Percentiles rank a stretch among this genome's conserved stretches.
phyloP scores from a whole-genome alignment of 2,888 invertebrate genomes.

The Adineta ricciae region DNA sequence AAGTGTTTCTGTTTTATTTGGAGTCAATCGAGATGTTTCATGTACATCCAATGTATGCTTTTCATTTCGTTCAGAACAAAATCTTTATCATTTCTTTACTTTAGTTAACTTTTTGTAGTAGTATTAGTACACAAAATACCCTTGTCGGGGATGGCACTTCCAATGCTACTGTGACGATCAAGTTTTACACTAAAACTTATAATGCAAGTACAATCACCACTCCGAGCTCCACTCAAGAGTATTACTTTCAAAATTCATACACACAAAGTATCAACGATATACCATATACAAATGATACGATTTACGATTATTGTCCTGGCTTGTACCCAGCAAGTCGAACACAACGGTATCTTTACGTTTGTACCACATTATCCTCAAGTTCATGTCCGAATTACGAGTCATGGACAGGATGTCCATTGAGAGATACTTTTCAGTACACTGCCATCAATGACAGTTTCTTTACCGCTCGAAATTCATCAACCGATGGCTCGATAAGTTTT shows the following conservation, averaged over 20 bases:
- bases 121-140: neutral
- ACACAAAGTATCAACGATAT: neutral
- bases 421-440: neutral
- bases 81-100: neutral
- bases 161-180: neutral
- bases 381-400: neutral
- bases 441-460: neutral
- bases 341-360: neutral
- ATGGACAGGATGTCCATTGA: neutral
- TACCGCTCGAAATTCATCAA: neutral
- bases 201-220: neutral
- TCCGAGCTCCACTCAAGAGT: neutral
- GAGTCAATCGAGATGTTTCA: neutral
- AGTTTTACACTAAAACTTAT: neutral
- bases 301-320: conserved; percentile 1
- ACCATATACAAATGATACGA: neutral
- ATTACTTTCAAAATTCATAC: neutral
- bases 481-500: neutral
- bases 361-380: neutral
- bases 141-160: neutral
- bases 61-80: no score
- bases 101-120: neutral
- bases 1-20: neutral
- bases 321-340: neutral
- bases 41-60: neutral